A percentile compares a stretch with the other conserved stretches of the same genome.
phyloP scores from a whole-genome alignment of 2,888 invertebrate genomes.

The Synanthedon andrenaeformis region DNA sequence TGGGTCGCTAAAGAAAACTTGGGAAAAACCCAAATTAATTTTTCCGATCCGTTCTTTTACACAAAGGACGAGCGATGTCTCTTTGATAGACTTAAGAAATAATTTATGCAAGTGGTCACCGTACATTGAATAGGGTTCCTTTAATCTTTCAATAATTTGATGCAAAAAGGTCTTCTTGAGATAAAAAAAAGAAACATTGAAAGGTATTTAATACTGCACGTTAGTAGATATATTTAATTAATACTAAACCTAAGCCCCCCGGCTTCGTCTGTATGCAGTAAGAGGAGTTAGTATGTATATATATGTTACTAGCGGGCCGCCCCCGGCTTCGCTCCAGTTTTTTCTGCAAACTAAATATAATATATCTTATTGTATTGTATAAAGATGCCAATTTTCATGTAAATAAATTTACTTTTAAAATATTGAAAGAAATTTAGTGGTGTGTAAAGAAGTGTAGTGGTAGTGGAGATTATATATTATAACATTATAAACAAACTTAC shows the following conservation, averaged over 20 bases:
- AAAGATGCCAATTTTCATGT: too few relatives aligned
- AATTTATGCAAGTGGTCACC: slow-evolving; percentile 69
- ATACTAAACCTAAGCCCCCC: background rate
- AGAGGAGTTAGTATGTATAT: background rate
- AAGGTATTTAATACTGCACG: slow-evolving; percentile 20
- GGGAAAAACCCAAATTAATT: slow-evolving; percentile 57
- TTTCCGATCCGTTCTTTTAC: slow-evolving; percentile 43
- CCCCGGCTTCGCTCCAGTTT: too few relatives aligned
- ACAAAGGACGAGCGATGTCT: slow-evolving; percentile 44
- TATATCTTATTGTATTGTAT: too few relatives aligned
- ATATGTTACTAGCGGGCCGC: too few relatives aligned
- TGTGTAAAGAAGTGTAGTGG: too few relatives aligned
- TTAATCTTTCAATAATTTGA: slow-evolving; percentile 50
- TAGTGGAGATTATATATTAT: too few relatives aligned
- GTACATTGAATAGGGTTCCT: slow-evolving; percentile 31
- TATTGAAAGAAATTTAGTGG: too few relatives aligned
- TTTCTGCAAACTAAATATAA: too few relatives aligned
- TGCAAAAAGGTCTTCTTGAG: slow-evolving; percentile 8
- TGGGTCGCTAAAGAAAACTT: slow-evolving; percentile 21
- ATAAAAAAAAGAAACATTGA: slow-evolving; percentile 12
- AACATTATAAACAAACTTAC: too few relatives aligned
- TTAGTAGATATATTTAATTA: slow-evolving; percentile 3
- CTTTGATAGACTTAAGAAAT: slow-evolving; percentile 53
- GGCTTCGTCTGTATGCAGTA: background rate
- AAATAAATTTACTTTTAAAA: too few relatives aligned